Percentiles rank a stretch among this genome's conserved stretches.
Evolutionary conservation across 2,113 vertebrate species (phyloP).

Genomic region (Xiphophorus maculatus): DNA sequence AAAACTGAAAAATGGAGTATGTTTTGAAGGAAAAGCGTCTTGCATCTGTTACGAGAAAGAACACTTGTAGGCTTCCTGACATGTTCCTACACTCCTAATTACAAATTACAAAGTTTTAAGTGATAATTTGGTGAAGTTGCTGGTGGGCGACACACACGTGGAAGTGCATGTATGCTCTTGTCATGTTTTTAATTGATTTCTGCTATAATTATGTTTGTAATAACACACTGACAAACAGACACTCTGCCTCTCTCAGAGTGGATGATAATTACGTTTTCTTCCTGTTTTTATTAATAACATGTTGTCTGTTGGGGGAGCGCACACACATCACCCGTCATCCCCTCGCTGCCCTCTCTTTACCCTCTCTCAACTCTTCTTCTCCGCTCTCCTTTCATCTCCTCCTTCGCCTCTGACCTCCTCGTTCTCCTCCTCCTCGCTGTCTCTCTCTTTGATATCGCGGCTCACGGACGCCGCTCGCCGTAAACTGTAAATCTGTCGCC

Average conservation of each 20-base stretch:
- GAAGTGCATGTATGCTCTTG: slow-evolving; percentile 47
- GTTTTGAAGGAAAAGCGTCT: slow-evolving; percentile 8
- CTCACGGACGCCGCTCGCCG: slow-evolving; percentile 34
- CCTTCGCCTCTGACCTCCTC: slow-evolving; percentile 62
- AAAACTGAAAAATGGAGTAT: slow-evolving; percentile 1
- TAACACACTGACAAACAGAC: slow-evolving; percentile 48
- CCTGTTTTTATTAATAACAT: slow-evolving; percentile 73
- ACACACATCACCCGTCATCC: slow-evolving; percentile 60
- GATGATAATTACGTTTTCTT: slow-evolving; percentile 53
- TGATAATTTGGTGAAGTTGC: slow-evolving; percentile 66
- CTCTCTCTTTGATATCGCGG: slow-evolving; percentile 51
- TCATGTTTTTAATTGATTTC: slow-evolving; percentile 73
- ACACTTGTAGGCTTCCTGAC: slow-evolving; percentile 30
- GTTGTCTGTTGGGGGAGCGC: slow-evolving; percentile 55
- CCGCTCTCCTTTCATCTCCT: slow-evolving; percentile 64
- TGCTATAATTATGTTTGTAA: slow-evolving; percentile 69
- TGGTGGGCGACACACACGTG: slow-evolving; percentile 40
- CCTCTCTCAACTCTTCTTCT: slow-evolving; percentile 59
- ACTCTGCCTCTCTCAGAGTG: slow-evolving; percentile 24
- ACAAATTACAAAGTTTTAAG: slow-evolving; percentile 66
- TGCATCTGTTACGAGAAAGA: slow-evolving; percentile 2
- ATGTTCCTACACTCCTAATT: slow-evolving; percentile 63
- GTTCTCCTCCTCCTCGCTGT: slow-evolving; percentile 16
- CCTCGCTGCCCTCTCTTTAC: slow-evolving; percentile 69
- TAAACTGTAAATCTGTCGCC: slow-evolving; percentile 62